Conservation (phyloP, 2,113 vertebrate genomes). For the Mirza zaza region DNA sequence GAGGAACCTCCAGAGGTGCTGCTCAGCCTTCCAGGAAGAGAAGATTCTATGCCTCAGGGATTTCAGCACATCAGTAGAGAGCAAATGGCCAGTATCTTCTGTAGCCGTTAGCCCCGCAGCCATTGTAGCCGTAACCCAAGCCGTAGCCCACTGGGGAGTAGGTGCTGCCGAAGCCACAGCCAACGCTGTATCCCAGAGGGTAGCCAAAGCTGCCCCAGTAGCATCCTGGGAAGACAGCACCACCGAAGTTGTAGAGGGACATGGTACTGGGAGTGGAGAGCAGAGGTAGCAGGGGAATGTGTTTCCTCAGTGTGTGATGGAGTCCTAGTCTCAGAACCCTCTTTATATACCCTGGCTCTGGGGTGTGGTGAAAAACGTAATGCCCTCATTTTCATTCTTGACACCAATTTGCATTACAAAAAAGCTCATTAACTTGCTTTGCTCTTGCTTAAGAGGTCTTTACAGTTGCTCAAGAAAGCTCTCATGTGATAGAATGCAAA, state of each 20-base stretch:
- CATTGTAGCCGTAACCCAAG: slow-evolving; percentile 68
- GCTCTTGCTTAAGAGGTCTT: slow-evolving; percentile 57
- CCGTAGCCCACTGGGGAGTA: slow-evolving; percentile 70
- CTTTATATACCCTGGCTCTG: slow-evolving; percentile 58
- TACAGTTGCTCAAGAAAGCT: slow-evolving; percentile 25
- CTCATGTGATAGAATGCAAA: not conserved
- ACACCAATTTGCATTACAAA: slow-evolving; percentile 44
- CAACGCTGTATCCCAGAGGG: slow-evolving; percentile 70
- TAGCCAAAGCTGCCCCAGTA: slow-evolving; percentile 75
- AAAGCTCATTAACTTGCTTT: slow-evolving; percentile 69
- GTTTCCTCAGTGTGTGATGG: slow-evolving; percentile 9
- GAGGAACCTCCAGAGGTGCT: not conserved
- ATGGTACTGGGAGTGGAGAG: slow-evolving; percentile 9
- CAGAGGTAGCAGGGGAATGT: not conserved
- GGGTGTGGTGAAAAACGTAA: slow-evolving; percentile 13
- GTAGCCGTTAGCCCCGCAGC: slow-evolving; percentile 50
- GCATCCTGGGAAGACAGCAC: slow-evolving; percentile 60
- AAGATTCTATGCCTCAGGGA: not conserved
- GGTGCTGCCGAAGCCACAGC: slow-evolving; percentile 73
- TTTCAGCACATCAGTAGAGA: slow-evolving; percentile 60
- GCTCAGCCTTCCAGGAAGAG: not conserved
- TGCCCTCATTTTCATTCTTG: slow-evolving; percentile 68
- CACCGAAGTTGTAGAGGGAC: not conserved
- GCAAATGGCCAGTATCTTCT: slow-evolving; percentile 72
- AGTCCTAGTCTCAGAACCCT: not conserved